These are phyloP conservation scores for Drosophila quinaria DNA, from an alignment of 2,888 invertebrate genomes.

Conservation along the genomic window DNA sequence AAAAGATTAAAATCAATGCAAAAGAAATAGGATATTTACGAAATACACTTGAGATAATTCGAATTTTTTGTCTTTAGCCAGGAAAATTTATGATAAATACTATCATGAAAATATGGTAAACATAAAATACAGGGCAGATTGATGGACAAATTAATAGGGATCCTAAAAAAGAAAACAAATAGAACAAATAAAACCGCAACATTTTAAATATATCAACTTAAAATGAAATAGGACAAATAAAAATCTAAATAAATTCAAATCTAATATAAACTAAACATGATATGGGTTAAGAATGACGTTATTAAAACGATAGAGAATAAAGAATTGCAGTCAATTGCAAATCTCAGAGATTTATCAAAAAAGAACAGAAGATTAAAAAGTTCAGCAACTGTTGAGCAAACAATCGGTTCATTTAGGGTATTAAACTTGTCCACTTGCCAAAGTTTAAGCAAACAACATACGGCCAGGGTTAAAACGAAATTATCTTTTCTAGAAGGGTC, in stretches of 20 bases:
- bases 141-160: neutral
- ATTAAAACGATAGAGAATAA: neutral
- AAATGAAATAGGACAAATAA: neutral
- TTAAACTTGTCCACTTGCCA: slow-evolving; percentile 12
- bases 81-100: no score
- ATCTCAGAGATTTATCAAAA: neutral
- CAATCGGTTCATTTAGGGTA: slow-evolving; percentile 16
- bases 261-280: neutral
- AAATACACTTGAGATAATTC: no score
- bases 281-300: slow-evolving; percentile 17
- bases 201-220: neutral
- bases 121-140: neutral
- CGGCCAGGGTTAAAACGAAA: slow-evolving; percentile 9
- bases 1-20: no score
- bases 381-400: slow-evolving; percentile 7
- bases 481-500: slow-evolving; percentile 18
- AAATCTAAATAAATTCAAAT: neutral
- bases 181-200: neutral
- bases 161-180: no score
- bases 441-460: slow-evolving; percentile 9
- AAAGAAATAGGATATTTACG: no score
- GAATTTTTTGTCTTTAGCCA: no score
- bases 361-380: slow-evolving; percentile 1
- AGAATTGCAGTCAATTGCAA: slow-evolving; percentile 1
- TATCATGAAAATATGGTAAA: no score